phyloP scores from a whole-genome alignment of 2,113 vertebrate genomes.

The Carassius auratus region DNA sequence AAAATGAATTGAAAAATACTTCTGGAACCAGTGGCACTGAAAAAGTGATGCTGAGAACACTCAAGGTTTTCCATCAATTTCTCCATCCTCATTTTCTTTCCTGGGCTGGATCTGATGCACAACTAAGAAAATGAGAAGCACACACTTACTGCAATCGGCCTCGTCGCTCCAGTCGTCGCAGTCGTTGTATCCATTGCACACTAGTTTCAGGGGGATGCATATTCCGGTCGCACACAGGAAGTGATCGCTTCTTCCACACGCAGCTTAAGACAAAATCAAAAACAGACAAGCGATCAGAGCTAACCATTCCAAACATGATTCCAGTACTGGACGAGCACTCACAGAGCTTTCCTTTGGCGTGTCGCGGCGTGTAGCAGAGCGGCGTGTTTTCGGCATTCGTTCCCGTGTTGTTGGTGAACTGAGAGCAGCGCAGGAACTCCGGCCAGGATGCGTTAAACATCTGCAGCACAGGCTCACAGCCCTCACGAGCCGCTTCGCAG shows the following conservation, averaged over 20 bases:
- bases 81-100: not conserved
- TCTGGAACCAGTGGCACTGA: too few relatives aligned
- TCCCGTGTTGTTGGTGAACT: constrained; percentile 78
- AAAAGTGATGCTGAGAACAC: too few relatives aligned
- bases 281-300: not conserved
- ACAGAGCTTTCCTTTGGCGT: constrained; percentile 78
- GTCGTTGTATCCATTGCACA: constrained; percentile 94
- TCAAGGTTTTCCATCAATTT: too few relatives aligned
- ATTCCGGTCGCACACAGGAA: constrained; percentile 87
- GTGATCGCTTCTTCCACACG: constrained; percentile 81
- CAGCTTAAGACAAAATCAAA: constrained; percentile 66
- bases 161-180: constrained; percentile 97
- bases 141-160: constrained; percentile 82
- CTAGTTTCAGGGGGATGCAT: constrained; percentile 86
- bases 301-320: not conserved
- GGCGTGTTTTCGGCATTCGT: constrained; percentile 47
- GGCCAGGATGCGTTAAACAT: constrained; percentile 96
- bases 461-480: constrained; percentile 89
- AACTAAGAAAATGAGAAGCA: not conserved
- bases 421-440: constrained; percentile 90
- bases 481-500: constrained; percentile 90
- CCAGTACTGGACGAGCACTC: constrained; percentile 50
- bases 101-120: too few relatives aligned
- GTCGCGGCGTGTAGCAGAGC: constrained; percentile 80
- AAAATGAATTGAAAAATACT: too few relatives aligned